Percentiles rank a stretch among this genome's conserved stretches.
Evolutionary conservation across 2,113 vertebrate genomes (phyloP).

Genomic region (Microcebus murinus): DNA sequence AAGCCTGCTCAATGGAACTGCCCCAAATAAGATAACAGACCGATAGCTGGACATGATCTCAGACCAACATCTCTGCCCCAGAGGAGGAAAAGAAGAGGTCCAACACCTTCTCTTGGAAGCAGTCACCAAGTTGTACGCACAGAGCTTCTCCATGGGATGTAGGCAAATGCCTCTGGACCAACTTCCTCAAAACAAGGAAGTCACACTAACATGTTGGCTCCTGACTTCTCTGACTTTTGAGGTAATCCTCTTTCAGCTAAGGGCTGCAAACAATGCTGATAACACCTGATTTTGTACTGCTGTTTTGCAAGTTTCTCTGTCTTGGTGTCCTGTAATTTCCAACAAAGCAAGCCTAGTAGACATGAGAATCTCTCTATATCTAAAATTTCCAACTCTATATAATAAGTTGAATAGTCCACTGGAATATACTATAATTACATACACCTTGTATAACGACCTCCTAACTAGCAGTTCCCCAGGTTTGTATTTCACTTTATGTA

Average conservation of each 20-base stretch:
- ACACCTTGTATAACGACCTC: neutral
- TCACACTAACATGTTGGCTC: neutral
- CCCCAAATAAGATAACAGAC: neutral
- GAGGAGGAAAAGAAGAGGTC: neutral
- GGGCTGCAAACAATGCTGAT: neutral
- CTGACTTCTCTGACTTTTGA: neutral
- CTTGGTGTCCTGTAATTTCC: neutral
- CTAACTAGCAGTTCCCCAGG: neutral
- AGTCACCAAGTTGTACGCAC: neutral
- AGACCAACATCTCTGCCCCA: neutral
- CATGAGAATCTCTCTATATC: neutral
- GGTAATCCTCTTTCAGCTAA: neutral
- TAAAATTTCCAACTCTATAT: constrained; percentile 8
- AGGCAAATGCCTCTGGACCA: neutral
- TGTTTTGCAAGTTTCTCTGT: neutral
- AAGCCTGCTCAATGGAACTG: neutral
- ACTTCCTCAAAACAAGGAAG: neutral
- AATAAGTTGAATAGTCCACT: neutral
- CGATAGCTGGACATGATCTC: neutral
- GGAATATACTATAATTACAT: neutral
- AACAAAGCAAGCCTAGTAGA: neutral
- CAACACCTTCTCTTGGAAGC: neutral
- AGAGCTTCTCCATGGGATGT: neutral
- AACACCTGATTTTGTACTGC: neutral
- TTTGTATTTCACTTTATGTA: neutral